These are phyloP conservation scores for Copsychus sechellarum DNA, from an alignment of 2,113 vertebrate genomes.

Conservation along the genomic window DNA sequence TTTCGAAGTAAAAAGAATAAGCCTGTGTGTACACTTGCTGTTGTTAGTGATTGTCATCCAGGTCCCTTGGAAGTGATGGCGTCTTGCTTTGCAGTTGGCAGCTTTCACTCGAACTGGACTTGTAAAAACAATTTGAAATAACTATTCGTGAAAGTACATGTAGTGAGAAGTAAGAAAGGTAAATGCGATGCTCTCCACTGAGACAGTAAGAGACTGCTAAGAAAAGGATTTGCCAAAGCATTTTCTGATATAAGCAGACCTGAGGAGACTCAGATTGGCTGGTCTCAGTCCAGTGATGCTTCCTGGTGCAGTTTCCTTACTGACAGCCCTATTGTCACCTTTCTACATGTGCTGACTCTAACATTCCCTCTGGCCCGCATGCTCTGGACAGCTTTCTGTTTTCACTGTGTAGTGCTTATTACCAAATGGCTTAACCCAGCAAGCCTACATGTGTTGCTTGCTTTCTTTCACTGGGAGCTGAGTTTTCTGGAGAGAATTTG, in stretches of 20 bases:
- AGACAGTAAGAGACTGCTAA: neutral
- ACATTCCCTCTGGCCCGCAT: fast-evolving
- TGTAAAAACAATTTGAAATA: neutral
- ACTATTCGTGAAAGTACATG: fast-evolving
- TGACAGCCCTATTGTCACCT: neutral
- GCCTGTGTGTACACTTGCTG: fast-evolving
- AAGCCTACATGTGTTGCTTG: neutral
- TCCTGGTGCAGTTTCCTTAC: neutral
- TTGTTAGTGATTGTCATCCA: neutral
- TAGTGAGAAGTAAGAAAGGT: neutral
- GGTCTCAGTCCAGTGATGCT: fast-evolving
- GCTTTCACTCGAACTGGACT: neutral
- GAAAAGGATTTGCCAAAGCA: neutral
- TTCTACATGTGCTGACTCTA: fast-evolving
- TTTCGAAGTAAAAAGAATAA: neutral
- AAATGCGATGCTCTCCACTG: fast-evolving
- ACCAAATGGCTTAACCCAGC: neutral
- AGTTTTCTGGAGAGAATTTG: neutral
- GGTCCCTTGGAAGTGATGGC: neutral
- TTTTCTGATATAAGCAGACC: neutral
- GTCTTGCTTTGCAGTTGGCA: neutral
- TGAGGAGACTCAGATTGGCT: neutral
- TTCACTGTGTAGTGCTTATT: neutral
- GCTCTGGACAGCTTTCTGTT: neutral
- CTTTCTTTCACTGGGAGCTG: neutral